Conservation (phyloP, 2,888 invertebrate genomes). For the Drosophila ustulata region DNA sequence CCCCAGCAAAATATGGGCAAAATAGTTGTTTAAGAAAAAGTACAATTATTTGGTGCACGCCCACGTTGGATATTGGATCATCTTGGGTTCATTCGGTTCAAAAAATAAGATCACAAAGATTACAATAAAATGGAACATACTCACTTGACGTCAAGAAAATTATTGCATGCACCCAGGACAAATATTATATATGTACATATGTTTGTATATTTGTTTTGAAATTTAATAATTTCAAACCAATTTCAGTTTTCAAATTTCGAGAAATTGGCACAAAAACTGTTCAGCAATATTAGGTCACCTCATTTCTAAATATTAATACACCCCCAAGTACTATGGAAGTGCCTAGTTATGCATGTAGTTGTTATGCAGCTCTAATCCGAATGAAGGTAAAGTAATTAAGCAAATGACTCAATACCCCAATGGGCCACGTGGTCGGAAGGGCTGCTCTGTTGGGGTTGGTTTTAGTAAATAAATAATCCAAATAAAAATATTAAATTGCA, state of each 20-base stretch:
- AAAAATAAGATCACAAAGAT: slow-evolving; percentile 6
- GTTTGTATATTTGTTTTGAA: slow-evolving; percentile 7
- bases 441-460: neutral
- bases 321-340: neutral
- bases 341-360: neutral
- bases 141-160: slow-evolving; percentile 22
- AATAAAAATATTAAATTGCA: slow-evolving; percentile 35
- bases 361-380: slow-evolving; percentile 7
- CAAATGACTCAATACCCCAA: slow-evolving; percentile 32
- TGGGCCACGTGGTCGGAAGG: slow-evolving; percentile 8
- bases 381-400: slow-evolving; percentile 46
- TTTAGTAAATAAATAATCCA: slow-evolving; percentile 29
- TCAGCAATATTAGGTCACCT: neutral
- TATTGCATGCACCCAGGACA: neutral
- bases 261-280: slow-evolving; percentile 2
- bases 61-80: slow-evolving; percentile 27
- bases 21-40: slow-evolving; percentile 33
- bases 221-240: slow-evolving; percentile 20
- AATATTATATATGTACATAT: neutral
- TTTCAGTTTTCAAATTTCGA: neutral
- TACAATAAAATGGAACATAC: neutral
- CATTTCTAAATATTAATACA: neutral
- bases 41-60: slow-evolving; percentile 28
- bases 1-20: slow-evolving; percentile 6
- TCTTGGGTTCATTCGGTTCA: neutral